Percentiles rank a stretch among this genome's conserved stretches.
Evolutionary conservation across 2,888 invertebrate genomes (phyloP).

Genomic region (Epsilonema sp.): DNA sequence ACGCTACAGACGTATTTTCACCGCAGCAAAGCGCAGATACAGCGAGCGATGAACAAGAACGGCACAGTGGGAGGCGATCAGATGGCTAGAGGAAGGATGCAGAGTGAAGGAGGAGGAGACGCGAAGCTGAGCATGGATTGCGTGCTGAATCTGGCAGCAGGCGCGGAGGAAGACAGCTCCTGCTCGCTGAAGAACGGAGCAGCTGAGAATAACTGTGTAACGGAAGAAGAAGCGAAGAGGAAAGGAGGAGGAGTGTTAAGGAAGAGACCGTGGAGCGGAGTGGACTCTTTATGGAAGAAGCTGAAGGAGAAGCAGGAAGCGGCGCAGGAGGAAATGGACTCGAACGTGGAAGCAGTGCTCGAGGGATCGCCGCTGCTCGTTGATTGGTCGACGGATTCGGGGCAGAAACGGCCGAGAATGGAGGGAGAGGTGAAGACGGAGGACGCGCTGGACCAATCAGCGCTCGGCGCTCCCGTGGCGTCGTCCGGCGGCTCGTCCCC

Average conservation of each 20-base stretch:
- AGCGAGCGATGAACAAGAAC: neutral
- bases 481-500: no score
- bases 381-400: neutral
- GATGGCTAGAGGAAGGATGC: no score
- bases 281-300: neutral
- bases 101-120: no score
- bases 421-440: neutral
- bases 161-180: no score
- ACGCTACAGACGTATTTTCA: constrained; percentile 12
- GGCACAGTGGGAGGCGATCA: no score
- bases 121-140: no score
- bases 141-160: no score
- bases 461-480: no score
- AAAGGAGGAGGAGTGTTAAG: neutral
- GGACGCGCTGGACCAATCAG: neutral
- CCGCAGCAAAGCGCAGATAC: constrained; percentile 6
- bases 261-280: neutral
- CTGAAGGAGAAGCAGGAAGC: neutral
- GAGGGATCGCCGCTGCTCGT: neutral
- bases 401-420: neutral
- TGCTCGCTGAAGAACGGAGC: no score
- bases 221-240: neutral
- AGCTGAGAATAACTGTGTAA: neutral
- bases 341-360: neutral
- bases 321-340: neutral